Base-by-base conservation (phyloP, 2,113 vertebrate genomes). In the Grantiella picta region DNA sequence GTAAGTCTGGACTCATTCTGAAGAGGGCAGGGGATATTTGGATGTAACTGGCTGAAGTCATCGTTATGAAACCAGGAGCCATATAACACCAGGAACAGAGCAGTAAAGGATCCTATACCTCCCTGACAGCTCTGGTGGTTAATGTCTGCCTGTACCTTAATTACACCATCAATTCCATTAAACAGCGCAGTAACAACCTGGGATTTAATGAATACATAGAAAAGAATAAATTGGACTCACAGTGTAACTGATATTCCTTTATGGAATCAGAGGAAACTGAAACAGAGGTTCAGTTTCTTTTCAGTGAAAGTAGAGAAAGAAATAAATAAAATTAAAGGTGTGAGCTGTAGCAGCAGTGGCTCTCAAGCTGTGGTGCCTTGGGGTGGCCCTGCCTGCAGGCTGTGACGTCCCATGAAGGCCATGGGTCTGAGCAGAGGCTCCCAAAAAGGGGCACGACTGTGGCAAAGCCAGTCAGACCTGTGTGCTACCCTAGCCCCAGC, bases 71-170 rank as follows among this genome's bases (percentile, higher is more conserved):
- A 86, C 36, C 40, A 82, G 89, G n/a, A 59, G 78, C 82, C 21
- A 28, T 87, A 57, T 86, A 91, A 94, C 61, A 73, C 79, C 1
- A 1, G 78, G 82, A 81, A 10, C 18, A n/a, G 69, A 20, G 91
- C 5, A 79, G 83, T 89, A 73, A 92, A 75, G 85, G 95, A 61
- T 73, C 91, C 95, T 93, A 42, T 92, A 89, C 86, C 92, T 92
- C 93, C 71, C 90, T 86, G 89, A 79, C 3, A 17, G 79, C 68
- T 88, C 80, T 86, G 84, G 82, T 83, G 72, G 69, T 87, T 94
- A 94, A 80, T 40, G 93, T 52, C 93, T 90, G 82, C 93, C 90
- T 82, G 52, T 54, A 45, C 56, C 65, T 72, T 91, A 89, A 90
- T 89, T 72, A 78, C 57, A 64, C 54, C 84, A 60, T 87, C 79